Evolutionary conservation across 64 coral and sea anemone genomes (phyloP).

Genomic region (Stichodactyla mertensii): DNA sequence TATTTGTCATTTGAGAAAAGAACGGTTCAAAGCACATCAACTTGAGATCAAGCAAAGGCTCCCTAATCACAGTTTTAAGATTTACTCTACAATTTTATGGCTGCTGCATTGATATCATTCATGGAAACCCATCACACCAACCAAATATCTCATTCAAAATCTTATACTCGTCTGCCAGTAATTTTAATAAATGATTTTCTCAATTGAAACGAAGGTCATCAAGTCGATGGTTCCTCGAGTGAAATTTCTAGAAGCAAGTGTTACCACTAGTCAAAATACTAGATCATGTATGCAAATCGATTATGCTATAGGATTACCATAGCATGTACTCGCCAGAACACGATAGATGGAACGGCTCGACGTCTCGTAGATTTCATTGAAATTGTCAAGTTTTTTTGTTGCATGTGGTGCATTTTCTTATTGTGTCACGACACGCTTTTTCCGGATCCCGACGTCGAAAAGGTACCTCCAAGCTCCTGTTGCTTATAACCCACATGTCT

Average conservation of each 20-base stretch:
- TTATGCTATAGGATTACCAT: slow-evolving; percentile 5
- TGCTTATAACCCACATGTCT: slow-evolving; percentile 9
- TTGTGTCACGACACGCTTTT: not conserved
- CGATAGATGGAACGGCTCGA: not conserved
- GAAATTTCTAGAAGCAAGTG: not conserved
- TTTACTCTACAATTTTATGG: not conserved
- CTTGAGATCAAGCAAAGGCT: not conserved
- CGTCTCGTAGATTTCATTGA: not conserved
- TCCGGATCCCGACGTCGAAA: slow-evolving; percentile 2
- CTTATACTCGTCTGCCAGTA: not conserved
- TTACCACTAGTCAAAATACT: slow-evolving; percentile 2
- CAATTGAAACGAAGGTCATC: not conserved
- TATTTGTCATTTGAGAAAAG: not conserved
- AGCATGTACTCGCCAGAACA: slow-evolving; percentile 2
- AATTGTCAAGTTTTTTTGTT: not conserved
- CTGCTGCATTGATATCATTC: not conserved
- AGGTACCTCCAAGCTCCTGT: not conserved
- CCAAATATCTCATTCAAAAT: not conserved
- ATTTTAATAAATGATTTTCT: not conserved
- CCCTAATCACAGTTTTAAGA: not conserved
- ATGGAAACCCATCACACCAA: not conserved
- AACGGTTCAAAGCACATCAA: not conserved
- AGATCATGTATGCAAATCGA: not conserved
- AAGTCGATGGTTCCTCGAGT: not conserved
- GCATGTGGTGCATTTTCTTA: not conserved